Evolutionary conservation across 2,888 invertebrate genomes (phyloP).

Genomic region (Cephus rjabovi): DNA sequence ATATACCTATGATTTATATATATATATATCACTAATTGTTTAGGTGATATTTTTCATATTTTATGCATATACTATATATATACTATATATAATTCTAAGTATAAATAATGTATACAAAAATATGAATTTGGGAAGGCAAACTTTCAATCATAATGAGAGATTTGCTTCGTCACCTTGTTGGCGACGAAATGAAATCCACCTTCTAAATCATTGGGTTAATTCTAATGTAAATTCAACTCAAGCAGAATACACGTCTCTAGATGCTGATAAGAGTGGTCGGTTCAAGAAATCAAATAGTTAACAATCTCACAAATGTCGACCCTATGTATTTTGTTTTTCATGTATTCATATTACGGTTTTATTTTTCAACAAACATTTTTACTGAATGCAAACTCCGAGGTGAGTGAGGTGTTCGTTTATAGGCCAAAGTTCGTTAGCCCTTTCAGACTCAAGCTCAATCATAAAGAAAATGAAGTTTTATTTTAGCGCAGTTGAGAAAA

Average conservation of each 20-base stretch:
- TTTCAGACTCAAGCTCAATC: background rate
- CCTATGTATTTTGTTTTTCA: background rate
- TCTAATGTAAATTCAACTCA: constrained; percentile 16
- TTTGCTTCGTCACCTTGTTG: background rate
- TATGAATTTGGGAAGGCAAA: constrained; percentile 63
- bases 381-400: background rate
- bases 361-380: background rate
- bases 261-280: background rate
- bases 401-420: background rate
- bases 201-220: constrained; percentile 1
- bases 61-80: constrained; percentile 8
- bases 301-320: background rate
- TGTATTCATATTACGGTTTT: background rate
- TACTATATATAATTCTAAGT: constrained; percentile 42
- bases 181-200: background rate
- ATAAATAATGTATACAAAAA: constrained; percentile 64
- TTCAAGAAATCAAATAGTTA: background rate
- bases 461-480: background rate
- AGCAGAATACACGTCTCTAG: constrained; percentile 8
- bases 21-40: constrained; percentile 18
- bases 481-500: background rate
- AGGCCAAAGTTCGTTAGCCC: background rate
- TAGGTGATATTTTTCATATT: constrained; percentile 22
- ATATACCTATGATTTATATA: constrained; percentile 1
- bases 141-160: constrained; percentile 41